Conservation (phyloP, 2,888 invertebrate species). For the Falcaria lacertinaria region DNA sequence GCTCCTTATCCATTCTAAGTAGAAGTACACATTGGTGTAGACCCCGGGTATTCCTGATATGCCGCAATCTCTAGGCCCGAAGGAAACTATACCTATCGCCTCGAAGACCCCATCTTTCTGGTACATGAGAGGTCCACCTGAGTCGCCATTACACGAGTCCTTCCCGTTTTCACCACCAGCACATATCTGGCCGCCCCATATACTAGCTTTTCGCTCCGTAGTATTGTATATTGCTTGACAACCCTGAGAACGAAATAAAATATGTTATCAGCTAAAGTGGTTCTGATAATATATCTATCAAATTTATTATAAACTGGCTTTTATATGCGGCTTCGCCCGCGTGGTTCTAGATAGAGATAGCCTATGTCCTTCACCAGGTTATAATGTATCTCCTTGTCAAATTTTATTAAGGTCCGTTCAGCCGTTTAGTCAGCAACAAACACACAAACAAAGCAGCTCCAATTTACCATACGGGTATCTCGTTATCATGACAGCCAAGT, state of each 20-base stretch:
- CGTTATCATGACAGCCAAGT: too few species aligned
- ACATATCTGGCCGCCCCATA: slow-evolving; percentile 46
- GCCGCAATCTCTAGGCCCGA: slow-evolving; percentile 42
- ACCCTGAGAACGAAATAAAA: slow-evolving; percentile 19
- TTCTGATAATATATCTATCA: too few species aligned
- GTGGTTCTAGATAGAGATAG: too few species aligned
- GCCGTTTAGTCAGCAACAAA: too few species aligned
- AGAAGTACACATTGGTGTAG: slow-evolving; percentile 42
- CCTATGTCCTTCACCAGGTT: too few species aligned
- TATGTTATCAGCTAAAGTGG: too few species aligned
- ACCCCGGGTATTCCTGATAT: slow-evolving; percentile 40
- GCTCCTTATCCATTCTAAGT: slow-evolving; percentile 51
- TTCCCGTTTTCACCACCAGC: slow-evolving; percentile 44
- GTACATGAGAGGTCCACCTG: slow-evolving; percentile 49
- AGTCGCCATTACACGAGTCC: slow-evolving; percentile 54
- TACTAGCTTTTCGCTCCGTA: slow-evolving; percentile 13
- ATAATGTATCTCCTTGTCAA: too few species aligned
- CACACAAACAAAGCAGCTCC: too few species aligned
- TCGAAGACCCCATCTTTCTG: slow-evolving; percentile 27
- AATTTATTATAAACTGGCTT: too few species aligned
- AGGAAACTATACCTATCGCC: slow-evolving; percentile 45
- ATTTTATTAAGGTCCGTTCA: too few species aligned
- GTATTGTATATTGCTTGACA: slow-evolving; percentile 27
- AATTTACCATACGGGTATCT: too few species aligned
- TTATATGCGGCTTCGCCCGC: too few species aligned